phyloP scores from a whole-genome alignment of 2,797 vertebrate species.

The Hozukius guyotensis region DNA sequence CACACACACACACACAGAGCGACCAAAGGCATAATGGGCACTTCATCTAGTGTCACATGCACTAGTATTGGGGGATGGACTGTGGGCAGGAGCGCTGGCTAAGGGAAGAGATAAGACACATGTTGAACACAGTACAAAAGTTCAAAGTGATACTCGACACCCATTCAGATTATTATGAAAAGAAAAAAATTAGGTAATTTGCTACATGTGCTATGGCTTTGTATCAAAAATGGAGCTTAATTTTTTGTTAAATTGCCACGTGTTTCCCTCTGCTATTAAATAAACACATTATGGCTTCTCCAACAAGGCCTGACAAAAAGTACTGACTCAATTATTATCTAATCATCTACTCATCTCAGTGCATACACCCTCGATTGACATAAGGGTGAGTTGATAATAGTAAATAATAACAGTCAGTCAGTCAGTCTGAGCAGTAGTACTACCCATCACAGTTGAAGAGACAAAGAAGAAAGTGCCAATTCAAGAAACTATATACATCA shows the following conservation, averaged over 20 bases:
- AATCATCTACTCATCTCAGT: not conserved
- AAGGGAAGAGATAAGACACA: not conserved
- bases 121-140: not conserved
- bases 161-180: not conserved
- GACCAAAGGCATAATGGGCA: not conserved
- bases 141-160: not conserved
- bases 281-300: not conserved
- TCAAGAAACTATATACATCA: not conserved
- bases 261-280: not conserved
- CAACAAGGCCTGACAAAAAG: not conserved
- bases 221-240: not conserved
- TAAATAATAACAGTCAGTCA: not conserved
- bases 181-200: not conserved
- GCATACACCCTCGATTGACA: not conserved
- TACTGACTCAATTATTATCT: not conserved
- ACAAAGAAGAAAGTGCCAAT: not conserved
- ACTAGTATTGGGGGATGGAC: not conserved
- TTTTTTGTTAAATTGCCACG: not conserved
- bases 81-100: not conserved
- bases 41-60: conserved; percentile 21
- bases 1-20: conserved; percentile 18
- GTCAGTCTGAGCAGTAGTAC: not conserved
- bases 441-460: not conserved
- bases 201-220: not conserved
- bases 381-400: not conserved